A percentile compares a stretch with the other conserved stretches of the same genome.
Conservation (phyloP, 1,140 invertebrate genomes). For the Meloidogyne exigua region DNA sequence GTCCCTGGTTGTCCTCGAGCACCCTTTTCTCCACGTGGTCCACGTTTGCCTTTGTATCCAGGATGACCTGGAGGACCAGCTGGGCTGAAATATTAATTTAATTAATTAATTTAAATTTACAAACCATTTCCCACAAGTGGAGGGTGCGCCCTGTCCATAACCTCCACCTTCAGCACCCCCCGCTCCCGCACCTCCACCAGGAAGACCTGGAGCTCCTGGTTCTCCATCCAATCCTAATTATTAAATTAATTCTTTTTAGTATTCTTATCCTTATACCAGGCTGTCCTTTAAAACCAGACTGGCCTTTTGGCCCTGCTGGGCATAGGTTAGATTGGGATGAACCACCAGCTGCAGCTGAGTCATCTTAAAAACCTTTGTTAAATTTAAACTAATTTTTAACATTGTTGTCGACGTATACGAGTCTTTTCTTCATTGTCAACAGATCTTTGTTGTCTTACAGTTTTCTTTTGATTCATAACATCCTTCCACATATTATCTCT, state of each 20-base stretch:
- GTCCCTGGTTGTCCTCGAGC: conserved; percentile 35
- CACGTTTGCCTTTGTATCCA: conserved; percentile 45
- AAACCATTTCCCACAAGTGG: conserved; percentile 17
- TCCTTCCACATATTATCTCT: conserved; percentile 46
- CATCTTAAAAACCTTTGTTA: background rate
- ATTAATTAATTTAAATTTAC: background rate
- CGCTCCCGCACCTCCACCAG: conserved; percentile 1
- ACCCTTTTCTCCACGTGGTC: conserved; percentile 43
- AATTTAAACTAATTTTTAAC: conserved; percentile 7
- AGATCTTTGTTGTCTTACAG: conserved; percentile 21
- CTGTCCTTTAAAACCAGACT: background rate
- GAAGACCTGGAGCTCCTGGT: conserved; percentile 18
- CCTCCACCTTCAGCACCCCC: conserved; percentile 12
- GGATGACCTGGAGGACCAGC: conserved; percentile 40
- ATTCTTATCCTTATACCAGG: conserved; percentile 9
- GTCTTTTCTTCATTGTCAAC: background rate
- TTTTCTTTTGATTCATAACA: conserved; percentile 35
- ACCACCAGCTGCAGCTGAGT: background rate
- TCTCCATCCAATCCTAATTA: conserved; percentile 24
- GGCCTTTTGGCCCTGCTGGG: conserved; percentile 9
- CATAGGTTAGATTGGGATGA: conserved; percentile 12
- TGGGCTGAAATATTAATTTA: conserved; percentile 23
- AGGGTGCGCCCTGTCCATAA: background rate
- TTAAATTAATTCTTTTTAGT: background rate
- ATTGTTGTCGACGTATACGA: conserved; percentile 40